phyloP scores from a whole-genome alignment of 2,113 vertebrate genomes.

The Hemiscyllium ocellatum region DNA sequence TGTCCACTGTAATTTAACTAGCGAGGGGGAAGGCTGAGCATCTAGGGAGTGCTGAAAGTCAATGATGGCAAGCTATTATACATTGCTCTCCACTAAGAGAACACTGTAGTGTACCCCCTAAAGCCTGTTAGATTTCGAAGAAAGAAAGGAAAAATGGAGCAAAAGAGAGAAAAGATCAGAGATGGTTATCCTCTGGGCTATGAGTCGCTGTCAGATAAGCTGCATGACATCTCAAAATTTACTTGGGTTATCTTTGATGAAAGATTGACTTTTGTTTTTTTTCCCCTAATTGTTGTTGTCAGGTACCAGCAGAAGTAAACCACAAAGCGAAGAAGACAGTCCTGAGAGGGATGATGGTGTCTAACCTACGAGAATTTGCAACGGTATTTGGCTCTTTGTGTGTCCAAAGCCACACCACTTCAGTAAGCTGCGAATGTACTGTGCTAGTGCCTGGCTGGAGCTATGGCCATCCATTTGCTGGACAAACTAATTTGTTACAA shows the following conservation, averaged over 20 bases:
- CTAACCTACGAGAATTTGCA: not conserved
- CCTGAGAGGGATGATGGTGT: slow-evolving; percentile 13
- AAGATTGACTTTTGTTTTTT: not conserved
- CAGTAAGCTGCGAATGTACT: slow-evolving; percentile 7
- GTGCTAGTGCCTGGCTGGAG: not conserved
- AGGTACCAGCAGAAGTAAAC: slow-evolving; percentile 32
- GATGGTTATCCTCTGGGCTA: not conserved
- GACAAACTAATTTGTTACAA: not conserved
- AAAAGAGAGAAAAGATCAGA: not conserved
- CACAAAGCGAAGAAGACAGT: slow-evolving; percentile 23
- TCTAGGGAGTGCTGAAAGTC: no score
- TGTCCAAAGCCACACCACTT: slow-evolving; percentile 4
- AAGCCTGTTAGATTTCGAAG: not conserved
- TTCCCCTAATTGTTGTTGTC: not conserved
- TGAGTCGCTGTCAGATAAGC: not conserved
- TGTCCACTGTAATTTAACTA: not conserved
- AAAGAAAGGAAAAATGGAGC: not conserved
- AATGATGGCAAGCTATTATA: no score
- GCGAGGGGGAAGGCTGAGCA: not conserved
- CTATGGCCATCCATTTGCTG: not conserved
- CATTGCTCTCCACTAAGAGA: not conserved
- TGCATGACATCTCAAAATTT: not conserved
- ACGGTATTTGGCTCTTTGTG: not conserved
- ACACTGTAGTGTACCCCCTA: no score
- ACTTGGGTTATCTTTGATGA: not conserved